These are phyloP conservation scores for Phrynocephalus vlangalii DNA, from an alignment of 2,797 vertebrate genomes.

Conservation along the genomic window DNA sequence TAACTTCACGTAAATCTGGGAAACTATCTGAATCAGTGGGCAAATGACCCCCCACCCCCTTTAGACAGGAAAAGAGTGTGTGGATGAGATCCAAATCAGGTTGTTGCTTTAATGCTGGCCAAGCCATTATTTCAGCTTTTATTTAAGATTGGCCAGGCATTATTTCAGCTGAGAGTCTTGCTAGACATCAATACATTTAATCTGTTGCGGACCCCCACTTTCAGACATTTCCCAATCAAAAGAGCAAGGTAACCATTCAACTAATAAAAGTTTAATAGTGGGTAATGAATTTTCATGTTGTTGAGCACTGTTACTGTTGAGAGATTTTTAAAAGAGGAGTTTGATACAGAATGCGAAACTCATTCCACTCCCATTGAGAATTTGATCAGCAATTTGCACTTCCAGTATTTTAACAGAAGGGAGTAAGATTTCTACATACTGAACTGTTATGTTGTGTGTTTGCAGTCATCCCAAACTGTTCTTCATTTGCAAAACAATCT, in stretches of 20 bases:
- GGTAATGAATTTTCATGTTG: slow-evolving; percentile 8
- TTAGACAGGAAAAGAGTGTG: no score
- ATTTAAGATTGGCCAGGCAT: background rate
- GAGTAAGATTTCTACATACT: background rate
- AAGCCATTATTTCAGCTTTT: background rate
- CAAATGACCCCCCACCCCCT: no score
- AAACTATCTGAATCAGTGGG: no score
- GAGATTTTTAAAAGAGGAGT: background rate
- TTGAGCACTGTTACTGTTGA: background rate
- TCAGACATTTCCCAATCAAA: background rate
- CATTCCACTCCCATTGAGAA: background rate
- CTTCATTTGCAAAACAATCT: background rate
- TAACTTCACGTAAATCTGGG: no score
- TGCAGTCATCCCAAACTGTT: background rate
- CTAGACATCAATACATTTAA: background rate
- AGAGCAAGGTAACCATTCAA: slow-evolving; percentile 9
- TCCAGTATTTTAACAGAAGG: slow-evolving; percentile 13
- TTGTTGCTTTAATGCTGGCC: background rate
- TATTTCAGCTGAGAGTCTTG: background rate
- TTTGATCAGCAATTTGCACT: background rate
- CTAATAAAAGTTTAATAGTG: slow-evolving; percentile 16
- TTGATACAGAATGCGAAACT: background rate
- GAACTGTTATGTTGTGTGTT: background rate
- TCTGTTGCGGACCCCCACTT: slow-evolving; percentile 13
- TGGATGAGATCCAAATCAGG: no score